Conservation (phyloP, 2,888 invertebrate genomes). For the Hirtodrosophila cameraria region DNA sequence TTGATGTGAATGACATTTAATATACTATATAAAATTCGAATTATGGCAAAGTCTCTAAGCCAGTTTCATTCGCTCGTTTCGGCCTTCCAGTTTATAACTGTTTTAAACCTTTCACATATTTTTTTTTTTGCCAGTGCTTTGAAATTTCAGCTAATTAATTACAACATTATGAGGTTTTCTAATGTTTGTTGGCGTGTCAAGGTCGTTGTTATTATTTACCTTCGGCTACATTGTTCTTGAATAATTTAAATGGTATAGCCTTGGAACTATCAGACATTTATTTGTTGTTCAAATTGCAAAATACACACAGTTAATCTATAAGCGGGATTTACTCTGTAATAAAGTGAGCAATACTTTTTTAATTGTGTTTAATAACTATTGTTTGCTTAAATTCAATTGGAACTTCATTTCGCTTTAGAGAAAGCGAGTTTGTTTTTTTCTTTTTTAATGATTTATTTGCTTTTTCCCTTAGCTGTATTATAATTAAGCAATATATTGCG, state of each 20-base stretch:
- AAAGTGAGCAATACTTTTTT: too few species aligned
- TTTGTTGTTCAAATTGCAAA: background rate
- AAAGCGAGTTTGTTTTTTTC: too few species aligned
- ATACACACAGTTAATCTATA: too few species aligned
- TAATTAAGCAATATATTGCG: too few species aligned
- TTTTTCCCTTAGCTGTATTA: too few species aligned
- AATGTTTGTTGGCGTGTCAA: constrained; percentile 60
- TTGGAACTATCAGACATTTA: constrained; percentile 18
- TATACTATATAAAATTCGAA: constrained; percentile 3
- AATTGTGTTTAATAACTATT: too few species aligned
- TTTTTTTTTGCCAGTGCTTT: constrained; percentile 28
- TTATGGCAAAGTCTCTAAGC: constrained; percentile 56
- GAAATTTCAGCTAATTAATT: constrained; percentile 41
- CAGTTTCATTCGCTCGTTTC: constrained; percentile 4
- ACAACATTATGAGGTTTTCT: constrained; percentile 49
- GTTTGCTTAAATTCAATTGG: too few species aligned
- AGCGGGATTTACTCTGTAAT: too few species aligned
- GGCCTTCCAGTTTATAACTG: constrained; percentile 40
- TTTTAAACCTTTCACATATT: constrained; percentile 41
- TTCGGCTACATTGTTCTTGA: constrained; percentile 55
- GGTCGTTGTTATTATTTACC: constrained; percentile 37
- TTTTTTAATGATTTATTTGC: too few species aligned
- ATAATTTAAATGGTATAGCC: constrained; percentile 22
- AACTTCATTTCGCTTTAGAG: too few species aligned
- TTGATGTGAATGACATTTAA: constrained; percentile 13